Percentiles rank a stretch among this genome's conserved stretches.
phyloP scores from a whole-genome alignment of 2,888 invertebrate species.

The Drosophila subsilvestris region DNA sequence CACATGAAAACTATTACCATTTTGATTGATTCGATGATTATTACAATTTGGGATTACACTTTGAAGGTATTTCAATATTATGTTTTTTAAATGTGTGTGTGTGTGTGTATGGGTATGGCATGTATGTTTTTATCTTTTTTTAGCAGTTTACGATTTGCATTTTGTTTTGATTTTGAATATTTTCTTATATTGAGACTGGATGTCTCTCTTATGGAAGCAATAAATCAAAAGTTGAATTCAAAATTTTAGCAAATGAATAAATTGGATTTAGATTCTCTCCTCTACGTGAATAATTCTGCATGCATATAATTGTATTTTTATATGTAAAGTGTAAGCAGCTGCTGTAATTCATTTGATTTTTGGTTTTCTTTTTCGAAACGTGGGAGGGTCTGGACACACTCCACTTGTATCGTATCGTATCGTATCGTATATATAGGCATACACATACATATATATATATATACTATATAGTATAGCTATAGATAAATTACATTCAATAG shows the following conservation, averaged over 20 bases:
- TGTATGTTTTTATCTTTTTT: neutral
- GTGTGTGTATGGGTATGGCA: conserved; percentile 6
- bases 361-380: conserved; percentile 30
- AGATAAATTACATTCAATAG: conserved; percentile 54
- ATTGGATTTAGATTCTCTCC: conserved; percentile 1
- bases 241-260: conserved; percentile 20
- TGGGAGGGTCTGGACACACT: conserved; percentile 1
- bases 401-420: neutral
- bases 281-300: conserved; percentile 18
- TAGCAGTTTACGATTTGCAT: neutral
- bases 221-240: conserved; percentile 14
- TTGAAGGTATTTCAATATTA: conserved; percentile 11
- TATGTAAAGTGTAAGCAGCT: conserved; percentile 47
- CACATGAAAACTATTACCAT: neutral
- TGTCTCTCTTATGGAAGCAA: conserved; percentile 20
- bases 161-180: neutral
- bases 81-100: conserved; percentile 1
- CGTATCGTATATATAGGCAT: conserved; percentile 24
- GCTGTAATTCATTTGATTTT: conserved; percentile 32
- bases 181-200: neutral
- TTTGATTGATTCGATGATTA: conserved; percentile 23
- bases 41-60: conserved; percentile 1
- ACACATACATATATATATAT: conserved; percentile 42
- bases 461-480: conserved; percentile 45
- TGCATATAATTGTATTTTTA: conserved; percentile 26